Evolutionary conservation across 2,888 invertebrate species (phyloP), one percentile per base, ranked within the genome.

Genomic region (Lydus trimaculatus): DNA sequence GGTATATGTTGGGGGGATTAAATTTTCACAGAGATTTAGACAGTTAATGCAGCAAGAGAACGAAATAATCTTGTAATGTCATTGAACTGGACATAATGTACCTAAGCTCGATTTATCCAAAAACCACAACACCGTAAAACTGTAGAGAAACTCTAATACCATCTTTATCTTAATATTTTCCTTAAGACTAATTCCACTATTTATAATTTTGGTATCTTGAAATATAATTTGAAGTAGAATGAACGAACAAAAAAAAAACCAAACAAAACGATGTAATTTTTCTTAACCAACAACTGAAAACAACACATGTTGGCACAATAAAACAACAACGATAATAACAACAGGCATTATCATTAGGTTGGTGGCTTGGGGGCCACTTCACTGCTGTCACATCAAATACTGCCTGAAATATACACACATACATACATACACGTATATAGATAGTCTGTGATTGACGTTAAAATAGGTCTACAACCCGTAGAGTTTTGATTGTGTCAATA

Each of bases 21-120:
- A 78, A 79, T 76, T 77, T 78, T 76, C 77, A 74, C 71, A 76
- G 78, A 75, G 74, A 75, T 75, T 73, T 70, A 72, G 71, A 66
- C 73, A 66, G 75, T 74, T 78, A 77, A 78, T 77, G 72, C 76
- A 73, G 73, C 75, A 66, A 58, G 70, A 72, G 75, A 72, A 73
- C 74, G 73, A 74, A 67, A 73, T 78, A 76, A 79, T 78, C 77
- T 75, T 67, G 52, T 52, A 67, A 72, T 73, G 76, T 78, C 79
- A 76, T 73, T 78, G 77, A 72, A 73, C 75, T 73, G 79, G 76
- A 78, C 76, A 73, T 74, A 76, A 75, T 72, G 72, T 66, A 69
- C 66, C 73, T 65, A 70, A 69, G 68, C 56, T 25, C 56, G 13
- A 56, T 56, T 56, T 56, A 28, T 28, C 56, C 56, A 28, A 28